Conservation (phyloP, 2,797 vertebrate species). For the Argya squamiceps region DNA sequence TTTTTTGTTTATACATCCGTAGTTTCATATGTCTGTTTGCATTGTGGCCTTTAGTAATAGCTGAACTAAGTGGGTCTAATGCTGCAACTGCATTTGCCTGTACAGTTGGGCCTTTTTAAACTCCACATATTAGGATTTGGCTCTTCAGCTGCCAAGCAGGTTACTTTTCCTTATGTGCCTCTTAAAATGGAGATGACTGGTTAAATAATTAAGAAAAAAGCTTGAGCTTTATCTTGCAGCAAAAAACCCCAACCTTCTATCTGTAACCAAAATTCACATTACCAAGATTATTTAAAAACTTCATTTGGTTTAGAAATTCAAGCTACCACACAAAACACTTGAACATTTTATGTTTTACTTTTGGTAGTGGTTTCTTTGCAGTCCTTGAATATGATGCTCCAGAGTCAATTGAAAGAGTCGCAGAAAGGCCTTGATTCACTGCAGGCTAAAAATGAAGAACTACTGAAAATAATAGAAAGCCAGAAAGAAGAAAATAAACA, state of each 20-base stretch:
- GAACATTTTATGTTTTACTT: neutral
- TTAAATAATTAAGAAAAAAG: neutral
- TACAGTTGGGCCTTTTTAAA: neutral
- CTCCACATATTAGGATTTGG: neutral
- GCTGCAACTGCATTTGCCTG: neutral
- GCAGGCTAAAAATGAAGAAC: constrained; percentile 81
- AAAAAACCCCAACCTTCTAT: neutral
- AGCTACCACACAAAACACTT: neutral
- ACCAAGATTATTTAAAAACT: neutral
- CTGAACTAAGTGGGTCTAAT: neutral
- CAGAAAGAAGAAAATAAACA: constrained; percentile 77
- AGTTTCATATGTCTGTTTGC: neutral
- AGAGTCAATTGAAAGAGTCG: constrained; percentile 80
- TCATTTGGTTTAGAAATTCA: neutral
- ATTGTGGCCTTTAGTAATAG: neutral
- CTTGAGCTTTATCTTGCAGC: neutral
- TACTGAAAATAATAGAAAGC: constrained; percentile 75
- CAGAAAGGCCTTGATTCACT: constrained; percentile 79
- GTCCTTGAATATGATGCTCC: constrained; percentile 78
- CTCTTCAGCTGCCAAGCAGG: neutral
- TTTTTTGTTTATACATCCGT: neutral
- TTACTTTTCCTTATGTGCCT: neutral
- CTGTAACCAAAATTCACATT: neutral
- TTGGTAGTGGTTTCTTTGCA: constrained; percentile 78
- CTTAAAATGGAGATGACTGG: neutral